phyloP scores from a whole-genome alignment of 2,797 vertebrate genomes.

The Cyprinodon diabolis region DNA sequence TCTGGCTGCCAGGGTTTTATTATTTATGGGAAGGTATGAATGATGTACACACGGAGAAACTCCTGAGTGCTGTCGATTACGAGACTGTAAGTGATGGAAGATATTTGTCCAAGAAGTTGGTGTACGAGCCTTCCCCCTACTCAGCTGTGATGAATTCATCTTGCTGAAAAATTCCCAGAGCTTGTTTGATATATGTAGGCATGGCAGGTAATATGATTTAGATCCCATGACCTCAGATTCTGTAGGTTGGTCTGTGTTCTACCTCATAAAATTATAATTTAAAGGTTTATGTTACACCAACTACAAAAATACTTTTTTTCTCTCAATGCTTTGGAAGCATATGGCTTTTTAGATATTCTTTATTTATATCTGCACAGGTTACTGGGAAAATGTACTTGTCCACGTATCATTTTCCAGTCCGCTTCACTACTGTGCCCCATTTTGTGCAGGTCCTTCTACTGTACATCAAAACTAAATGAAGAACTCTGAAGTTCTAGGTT shows the following conservation, averaged over 20 bases:
- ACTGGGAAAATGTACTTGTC: neutral
- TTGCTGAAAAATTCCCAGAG: constrained; percentile 32
- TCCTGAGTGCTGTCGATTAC: constrained; percentile 61
- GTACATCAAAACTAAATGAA: neutral
- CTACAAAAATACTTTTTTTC: constrained; percentile 22
- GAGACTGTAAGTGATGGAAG: constrained; percentile 59
- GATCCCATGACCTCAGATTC: constrained; percentile 32
- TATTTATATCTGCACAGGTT: neutral
- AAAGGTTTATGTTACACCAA: constrained; percentile 23
- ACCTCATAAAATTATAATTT: constrained; percentile 16
- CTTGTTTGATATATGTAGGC: constrained; percentile 30
- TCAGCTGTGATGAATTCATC: constrained; percentile 51
- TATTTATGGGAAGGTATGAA: constrained; percentile 79
- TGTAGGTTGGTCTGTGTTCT: constrained; percentile 27
- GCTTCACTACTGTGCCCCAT: too few relatives aligned
- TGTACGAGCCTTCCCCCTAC: neutral
- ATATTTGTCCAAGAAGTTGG: constrained; percentile 47
- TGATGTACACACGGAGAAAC: constrained; percentile 71
- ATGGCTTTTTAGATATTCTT: neutral
- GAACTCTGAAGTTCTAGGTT: neutral
- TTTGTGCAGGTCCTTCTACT: neutral
- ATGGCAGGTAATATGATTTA: constrained; percentile 50
- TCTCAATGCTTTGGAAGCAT: neutral
- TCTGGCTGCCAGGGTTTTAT: constrained; percentile 70
- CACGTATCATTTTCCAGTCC: neutral